Conservation (phyloP, 2,888 invertebrate species). For the Epinotia demarniana region DNA sequence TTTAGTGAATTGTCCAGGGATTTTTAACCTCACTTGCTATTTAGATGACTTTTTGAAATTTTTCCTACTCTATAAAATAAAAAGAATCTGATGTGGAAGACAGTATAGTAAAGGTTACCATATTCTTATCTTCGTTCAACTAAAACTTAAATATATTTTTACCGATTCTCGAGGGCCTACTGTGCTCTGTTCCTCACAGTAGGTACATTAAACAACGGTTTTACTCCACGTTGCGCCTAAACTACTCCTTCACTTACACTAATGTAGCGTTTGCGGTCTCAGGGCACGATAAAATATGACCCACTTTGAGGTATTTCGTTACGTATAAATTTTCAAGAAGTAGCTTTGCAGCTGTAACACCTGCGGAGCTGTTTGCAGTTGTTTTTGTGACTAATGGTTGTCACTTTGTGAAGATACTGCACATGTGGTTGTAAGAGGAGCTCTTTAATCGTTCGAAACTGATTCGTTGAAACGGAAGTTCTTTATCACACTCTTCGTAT, state of each 20-base stretch:
- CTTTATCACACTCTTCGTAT: neutral
- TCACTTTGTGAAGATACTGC: constrained; percentile 16
- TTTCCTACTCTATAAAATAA: too few relatives aligned
- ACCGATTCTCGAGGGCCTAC: neutral
- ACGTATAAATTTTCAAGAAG: constrained; percentile 44
- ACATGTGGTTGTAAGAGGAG: constrained; percentile 1
- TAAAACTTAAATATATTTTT: neutral
- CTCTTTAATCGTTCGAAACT: constrained; percentile 1
- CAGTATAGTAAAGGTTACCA: neutral
- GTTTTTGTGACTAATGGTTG: constrained; percentile 36
- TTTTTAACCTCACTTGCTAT: too few relatives aligned
- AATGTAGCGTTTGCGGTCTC: constrained; percentile 53
- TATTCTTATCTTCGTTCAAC: neutral
- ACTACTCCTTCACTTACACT: constrained; percentile 53
- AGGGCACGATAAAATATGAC: constrained; percentile 55
- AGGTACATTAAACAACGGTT: constrained; percentile 56
- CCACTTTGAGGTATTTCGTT: constrained; percentile 52
- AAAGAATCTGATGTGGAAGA: too few relatives aligned
- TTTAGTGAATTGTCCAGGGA: too few relatives aligned
- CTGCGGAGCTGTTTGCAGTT: constrained; percentile 34
- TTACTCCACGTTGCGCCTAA: constrained; percentile 49
- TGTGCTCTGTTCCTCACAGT: constrained; percentile 46
- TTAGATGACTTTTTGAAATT: too few relatives aligned
- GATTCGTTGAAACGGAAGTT: neutral
- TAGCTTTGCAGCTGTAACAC: constrained; percentile 24